Percentiles rank a stretch among this genome's conserved stretches.
Evolutionary conservation across 2,797 vertebrate genomes (phyloP).

Genomic region (Gallinago stenura): DNA sequence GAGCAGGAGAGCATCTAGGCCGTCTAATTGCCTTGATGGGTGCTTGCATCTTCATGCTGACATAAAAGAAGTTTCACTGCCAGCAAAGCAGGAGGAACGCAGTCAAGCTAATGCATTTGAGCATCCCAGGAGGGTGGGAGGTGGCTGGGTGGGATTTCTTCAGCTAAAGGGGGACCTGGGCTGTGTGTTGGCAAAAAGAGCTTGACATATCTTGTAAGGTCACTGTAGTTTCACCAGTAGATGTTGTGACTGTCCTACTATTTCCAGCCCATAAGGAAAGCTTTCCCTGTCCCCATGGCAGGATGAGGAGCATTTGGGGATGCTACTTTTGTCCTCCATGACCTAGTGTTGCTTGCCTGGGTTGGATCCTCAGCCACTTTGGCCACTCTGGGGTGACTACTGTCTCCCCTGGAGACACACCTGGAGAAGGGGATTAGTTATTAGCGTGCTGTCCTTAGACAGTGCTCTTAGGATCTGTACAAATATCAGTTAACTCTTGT

Average conservation of each 20-base stretch:
- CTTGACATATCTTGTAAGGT: slow-evolving; percentile 43
- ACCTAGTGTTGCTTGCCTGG: accelerated
- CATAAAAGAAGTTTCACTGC: not conserved
- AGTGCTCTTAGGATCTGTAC: not conserved
- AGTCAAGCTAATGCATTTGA: slow-evolving; percentile 5
- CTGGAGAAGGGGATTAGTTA: not conserved
- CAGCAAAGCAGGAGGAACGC: not conserved
- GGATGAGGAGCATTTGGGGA: not conserved
- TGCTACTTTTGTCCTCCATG: not conserved
- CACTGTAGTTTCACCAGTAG: slow-evolving; percentile 27
- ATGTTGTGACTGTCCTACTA: not conserved
- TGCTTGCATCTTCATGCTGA: not conserved
- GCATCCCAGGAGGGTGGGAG: not conserved
- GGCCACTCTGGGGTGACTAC: no score
- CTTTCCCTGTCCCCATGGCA: not conserved
- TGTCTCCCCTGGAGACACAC: not conserved
- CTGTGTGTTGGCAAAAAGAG: slow-evolving; percentile 35
- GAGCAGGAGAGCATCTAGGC: not conserved
- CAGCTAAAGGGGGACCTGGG: not conserved
- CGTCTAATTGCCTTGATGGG: not conserved
- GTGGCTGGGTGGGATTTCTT: not conserved
- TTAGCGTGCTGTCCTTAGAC: not conserved
- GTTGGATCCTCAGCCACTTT: accelerated
- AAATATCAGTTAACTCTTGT: not conserved
- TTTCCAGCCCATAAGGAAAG: not conserved